Conservation (phyloP, 2,113 vertebrate species). For the Mesitornis unicolor region DNA sequence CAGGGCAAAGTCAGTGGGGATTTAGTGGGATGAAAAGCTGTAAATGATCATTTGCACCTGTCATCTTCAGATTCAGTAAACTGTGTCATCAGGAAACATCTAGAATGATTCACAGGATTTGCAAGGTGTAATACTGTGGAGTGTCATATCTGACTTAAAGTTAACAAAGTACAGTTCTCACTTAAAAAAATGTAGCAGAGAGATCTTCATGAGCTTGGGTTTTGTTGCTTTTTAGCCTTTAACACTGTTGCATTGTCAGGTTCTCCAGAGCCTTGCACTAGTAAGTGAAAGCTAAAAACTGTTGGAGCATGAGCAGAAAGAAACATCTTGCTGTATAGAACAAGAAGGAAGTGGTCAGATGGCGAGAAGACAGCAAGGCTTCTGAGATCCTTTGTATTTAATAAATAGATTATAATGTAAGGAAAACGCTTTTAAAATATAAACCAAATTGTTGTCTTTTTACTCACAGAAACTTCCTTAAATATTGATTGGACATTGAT, state of each 20-base stretch:
- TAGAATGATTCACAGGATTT: background rate
- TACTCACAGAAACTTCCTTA: background rate
- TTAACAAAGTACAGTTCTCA: background rate
- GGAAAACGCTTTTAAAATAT: background rate
- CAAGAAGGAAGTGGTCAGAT: background rate
- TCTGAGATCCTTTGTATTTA: background rate
- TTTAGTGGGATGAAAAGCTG: background rate
- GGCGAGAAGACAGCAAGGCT: background rate
- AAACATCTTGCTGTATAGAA: background rate
- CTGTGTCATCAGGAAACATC: background rate
- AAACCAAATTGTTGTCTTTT: background rate
- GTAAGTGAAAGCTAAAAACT: background rate
- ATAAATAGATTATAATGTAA: background rate
- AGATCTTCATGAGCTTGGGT: accelerated
- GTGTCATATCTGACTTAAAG: background rate
- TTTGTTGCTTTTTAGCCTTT: background rate
- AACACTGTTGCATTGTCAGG: background rate
- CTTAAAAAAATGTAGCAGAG: background rate
- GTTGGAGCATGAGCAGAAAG: background rate
- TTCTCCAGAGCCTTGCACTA: background rate
- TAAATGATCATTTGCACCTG: background rate
- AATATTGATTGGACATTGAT: background rate
- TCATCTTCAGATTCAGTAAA: background rate
- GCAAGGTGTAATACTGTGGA: background rate
- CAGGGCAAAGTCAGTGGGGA: background rate